A percentile compares a stretch with the other conserved stretches of the same genome.
These are phyloP conservation scores for Trachelus troglodyta DNA, from an alignment of 2,888 invertebrate species.

Conservation along the genomic window DNA sequence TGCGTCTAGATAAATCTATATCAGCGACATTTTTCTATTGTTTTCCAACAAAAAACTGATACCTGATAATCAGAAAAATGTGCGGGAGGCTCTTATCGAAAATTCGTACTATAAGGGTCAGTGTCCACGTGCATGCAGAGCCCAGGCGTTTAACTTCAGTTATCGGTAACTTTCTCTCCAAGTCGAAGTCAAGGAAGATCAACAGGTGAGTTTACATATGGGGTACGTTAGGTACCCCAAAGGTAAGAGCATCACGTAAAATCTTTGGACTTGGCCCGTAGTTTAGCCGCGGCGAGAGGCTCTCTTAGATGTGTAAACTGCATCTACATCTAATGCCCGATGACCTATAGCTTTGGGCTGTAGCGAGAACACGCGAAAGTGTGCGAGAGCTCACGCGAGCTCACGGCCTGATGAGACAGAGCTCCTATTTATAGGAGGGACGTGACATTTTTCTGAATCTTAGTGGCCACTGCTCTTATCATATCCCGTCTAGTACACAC, in stretches of 20 bases:
- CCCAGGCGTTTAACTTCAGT: constrained; percentile 7
- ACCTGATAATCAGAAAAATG: constrained; percentile 39
- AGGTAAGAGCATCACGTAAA: neutral
- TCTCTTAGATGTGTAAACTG: neutral
- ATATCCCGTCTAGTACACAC: neutral
- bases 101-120: neutral
- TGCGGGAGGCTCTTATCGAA: neutral
- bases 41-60: constrained; percentile 52
- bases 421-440: neutral
- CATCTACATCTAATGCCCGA: neutral
- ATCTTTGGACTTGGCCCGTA: neutral
- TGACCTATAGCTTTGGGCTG: neutral
- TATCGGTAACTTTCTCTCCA: constrained; percentile 54
- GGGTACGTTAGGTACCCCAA: constrained; percentile 38
- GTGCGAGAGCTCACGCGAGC: neutral
- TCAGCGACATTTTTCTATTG: constrained; percentile 58
- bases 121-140: neutral
- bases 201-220: constrained; percentile 54
- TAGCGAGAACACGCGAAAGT: neutral
- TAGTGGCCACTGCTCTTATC: neutral
- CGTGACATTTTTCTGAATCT: neutral
- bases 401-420: neutral
- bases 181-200: constrained; percentile 54
- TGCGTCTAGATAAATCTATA: constrained; percentile 46
- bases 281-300: neutral